Conservation (phyloP, 2,888 invertebrate species). For the Tetragonisca angustula region DNA sequence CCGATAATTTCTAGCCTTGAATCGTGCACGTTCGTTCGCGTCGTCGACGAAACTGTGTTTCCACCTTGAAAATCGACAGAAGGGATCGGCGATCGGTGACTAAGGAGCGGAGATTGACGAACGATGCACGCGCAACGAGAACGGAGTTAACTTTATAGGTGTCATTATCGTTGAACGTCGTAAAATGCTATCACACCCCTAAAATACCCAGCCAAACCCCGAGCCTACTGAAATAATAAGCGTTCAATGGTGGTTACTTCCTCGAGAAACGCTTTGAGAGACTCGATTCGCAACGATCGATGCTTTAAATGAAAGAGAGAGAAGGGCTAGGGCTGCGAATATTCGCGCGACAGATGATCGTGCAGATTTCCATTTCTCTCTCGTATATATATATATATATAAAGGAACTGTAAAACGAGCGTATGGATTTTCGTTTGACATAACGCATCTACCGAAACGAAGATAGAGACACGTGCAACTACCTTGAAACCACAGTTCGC, state of each 20-base stretch:
- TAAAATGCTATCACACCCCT: neutral
- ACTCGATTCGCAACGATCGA: constrained; percentile 37
- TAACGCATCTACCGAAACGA: neutral
- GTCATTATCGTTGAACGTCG: constrained; percentile 33
- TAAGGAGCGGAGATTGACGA: neutral
- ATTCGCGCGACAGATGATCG: constrained; percentile 33
- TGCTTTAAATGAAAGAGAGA: neutral
- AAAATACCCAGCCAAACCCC: constrained; percentile 3
- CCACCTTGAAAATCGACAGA: neutral
- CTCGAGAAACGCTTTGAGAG: neutral
- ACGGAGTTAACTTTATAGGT: neutral
- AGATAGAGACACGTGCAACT: neutral
- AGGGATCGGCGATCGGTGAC: no score
- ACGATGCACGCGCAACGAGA: neutral
- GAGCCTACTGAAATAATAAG: constrained; percentile 6
- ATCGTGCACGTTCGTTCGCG: neutral
- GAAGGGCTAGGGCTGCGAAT: constrained; percentile 53
- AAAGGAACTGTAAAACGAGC: neutral
- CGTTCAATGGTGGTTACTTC: constrained; percentile 1
- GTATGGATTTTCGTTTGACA: neutral
- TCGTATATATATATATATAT: neutral
- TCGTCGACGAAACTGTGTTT: neutral
- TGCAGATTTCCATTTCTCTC: constrained; percentile 22
- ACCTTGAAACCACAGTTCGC: constrained; percentile 24
- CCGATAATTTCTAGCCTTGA: neutral